Evolutionary conservation across 2,797 vertebrate genomes (phyloP).

Genomic region (Semotilus atromaculatus): DNA sequence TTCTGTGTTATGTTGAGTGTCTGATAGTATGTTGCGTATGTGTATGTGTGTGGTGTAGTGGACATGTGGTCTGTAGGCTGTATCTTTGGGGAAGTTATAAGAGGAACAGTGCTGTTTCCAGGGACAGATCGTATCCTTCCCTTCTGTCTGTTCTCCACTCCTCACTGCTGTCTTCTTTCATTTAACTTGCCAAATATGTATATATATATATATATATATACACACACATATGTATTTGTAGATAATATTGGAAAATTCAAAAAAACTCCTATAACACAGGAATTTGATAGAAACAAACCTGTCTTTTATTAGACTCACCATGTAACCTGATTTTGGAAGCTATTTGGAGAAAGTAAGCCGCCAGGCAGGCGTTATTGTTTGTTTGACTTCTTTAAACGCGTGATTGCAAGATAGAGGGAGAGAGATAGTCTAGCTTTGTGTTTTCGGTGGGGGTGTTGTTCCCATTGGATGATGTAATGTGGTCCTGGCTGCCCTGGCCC

Average conservation of each 20-base stretch:
- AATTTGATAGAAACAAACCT: neutral
- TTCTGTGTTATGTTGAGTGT: neutral
- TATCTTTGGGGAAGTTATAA: constrained; percentile 99
- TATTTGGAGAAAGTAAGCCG: neutral
- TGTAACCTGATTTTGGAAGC: neutral
- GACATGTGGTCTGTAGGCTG: constrained; percentile 99
- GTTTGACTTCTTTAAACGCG: neutral
- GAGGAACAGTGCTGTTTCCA: constrained; percentile 96
- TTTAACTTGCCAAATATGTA: neutral
- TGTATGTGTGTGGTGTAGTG: constrained; percentile 78
- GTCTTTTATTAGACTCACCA: neutral
- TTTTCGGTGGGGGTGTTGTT: constrained; percentile 56
- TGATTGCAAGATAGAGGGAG: constrained; percentile 23
- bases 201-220: too few relatives aligned
- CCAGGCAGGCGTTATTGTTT: neutral
- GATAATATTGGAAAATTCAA: neutral
- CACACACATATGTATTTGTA: too few relatives aligned
- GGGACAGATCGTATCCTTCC: constrained; percentile 98
- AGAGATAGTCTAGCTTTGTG: constrained; percentile 45
- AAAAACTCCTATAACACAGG: neutral
- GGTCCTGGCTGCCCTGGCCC: constrained; percentile 56
- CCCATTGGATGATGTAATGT: constrained; percentile 68
- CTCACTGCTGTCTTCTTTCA: constrained; percentile 3
- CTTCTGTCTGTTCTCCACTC: neutral
- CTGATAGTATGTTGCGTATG: constrained; percentile 24